Conservation (phyloP, 2,797 vertebrate species). For the Podargus strigoides region DNA sequence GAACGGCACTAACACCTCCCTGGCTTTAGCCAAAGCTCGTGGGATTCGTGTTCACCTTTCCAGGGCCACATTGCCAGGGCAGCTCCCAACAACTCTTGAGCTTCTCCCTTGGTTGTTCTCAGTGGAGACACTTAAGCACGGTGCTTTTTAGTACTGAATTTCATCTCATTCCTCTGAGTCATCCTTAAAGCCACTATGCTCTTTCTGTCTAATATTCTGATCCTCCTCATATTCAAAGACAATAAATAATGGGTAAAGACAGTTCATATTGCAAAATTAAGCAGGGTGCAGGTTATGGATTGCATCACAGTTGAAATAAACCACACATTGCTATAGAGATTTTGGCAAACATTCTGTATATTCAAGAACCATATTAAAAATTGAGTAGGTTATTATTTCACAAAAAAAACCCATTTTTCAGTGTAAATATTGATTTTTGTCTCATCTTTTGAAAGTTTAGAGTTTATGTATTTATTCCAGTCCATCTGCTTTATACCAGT, state of each 20-base stretch:
- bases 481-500: too few relatives aligned
- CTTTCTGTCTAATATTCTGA: constrained; percentile 5
- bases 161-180: not conserved
- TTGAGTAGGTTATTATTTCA: not conserved
- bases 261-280: constrained; percentile 14
- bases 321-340: not conserved
- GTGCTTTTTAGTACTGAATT: not conserved
- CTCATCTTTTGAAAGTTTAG: not conserved
- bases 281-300: not conserved
- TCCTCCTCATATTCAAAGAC: not conserved
- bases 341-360: not conserved
- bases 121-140: not conserved
- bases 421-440: not conserved
- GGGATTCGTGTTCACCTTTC: not conserved
- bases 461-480: not conserved
- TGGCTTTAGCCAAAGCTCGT: not conserved
- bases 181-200: not conserved
- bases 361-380: not conserved
- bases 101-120: not conserved
- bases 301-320: not conserved
- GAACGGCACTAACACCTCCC: not conserved
- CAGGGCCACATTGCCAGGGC: not conserved
- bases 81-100: not conserved
- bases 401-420: not conserved
- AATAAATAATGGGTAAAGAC: constrained; percentile 39